Conservation (phyloP, 2,888 invertebrate genomes). For the Ormia ochracea region DNA sequence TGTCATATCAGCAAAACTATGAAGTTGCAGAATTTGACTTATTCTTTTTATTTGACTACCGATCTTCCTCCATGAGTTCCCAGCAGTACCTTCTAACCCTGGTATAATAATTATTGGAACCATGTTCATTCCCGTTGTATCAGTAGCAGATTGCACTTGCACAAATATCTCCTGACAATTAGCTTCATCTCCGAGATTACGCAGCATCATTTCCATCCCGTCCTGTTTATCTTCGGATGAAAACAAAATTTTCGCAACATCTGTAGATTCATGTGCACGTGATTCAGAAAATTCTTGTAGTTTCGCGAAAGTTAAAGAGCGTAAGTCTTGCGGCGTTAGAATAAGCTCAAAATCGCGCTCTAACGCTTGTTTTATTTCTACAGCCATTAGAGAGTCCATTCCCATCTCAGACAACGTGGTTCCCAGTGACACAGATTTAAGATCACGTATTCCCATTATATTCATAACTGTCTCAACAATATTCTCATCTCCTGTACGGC, state of each 20-base stretch:
- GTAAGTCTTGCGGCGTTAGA: conserved; percentile 66
- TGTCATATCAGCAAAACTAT: conserved; percentile 68
- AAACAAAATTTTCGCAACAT: conserved; percentile 72
- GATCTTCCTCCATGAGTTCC: conserved; percentile 74
- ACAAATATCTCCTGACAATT: conserved; percentile 79
- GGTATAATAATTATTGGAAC: conserved; percentile 79
- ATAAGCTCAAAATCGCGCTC: conserved; percentile 89
- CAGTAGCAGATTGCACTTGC: conserved; percentile 77
- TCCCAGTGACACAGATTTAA: conserved; percentile 83
- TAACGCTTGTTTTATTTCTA: conserved; percentile 93
- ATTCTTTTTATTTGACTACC: conserved; percentile 68
- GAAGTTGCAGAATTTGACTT: conserved; percentile 71
- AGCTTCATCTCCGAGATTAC: conserved; percentile 81
- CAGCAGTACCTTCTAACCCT: conserved; percentile 83
- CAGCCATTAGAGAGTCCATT: conserved; percentile 97
- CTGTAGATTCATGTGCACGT: conserved; percentile 67
- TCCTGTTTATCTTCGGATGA: conserved; percentile 69
- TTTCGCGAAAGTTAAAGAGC: conserved; percentile 84
- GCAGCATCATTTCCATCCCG: conserved; percentile 80
- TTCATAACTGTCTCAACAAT: conserved; percentile 84
- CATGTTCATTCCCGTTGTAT: conserved; percentile 65
- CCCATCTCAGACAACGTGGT: conserved; percentile 90
- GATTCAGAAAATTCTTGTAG: conserved; percentile 72
- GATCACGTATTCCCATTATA: conserved; percentile 82
- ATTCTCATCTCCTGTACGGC: conserved; percentile 80